phyloP scores from a whole-genome alignment of 1,140 invertebrate species.

The Musca domestica region DNA sequence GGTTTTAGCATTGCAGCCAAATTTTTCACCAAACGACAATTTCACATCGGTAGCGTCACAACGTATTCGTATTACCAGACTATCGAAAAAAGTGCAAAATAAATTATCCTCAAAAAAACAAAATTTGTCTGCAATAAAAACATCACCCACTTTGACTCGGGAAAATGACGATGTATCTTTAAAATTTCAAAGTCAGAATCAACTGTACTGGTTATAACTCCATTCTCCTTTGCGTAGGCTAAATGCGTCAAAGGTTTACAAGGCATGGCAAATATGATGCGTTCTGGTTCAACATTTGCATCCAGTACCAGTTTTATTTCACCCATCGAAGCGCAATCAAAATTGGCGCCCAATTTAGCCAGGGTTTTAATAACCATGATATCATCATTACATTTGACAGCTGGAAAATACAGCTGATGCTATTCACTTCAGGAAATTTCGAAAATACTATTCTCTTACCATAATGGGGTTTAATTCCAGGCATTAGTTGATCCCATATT shows the following conservation, averaged over 20 bases:
- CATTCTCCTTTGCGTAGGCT: conserved; percentile 73
- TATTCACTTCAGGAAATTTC: not conserved
- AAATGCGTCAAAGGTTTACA: conserved; percentile 93
- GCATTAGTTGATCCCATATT: conserved; percentile 80
- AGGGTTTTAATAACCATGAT: conserved; percentile 77
- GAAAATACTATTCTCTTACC: conserved; percentile 45
- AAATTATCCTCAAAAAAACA: not conserved
- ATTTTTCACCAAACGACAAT: conserved; percentile 92
- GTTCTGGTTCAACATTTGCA: conserved; percentile 72
- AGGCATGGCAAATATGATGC: conserved; percentile 97
- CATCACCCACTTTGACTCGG: conserved; percentile 72
- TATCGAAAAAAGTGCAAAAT: conserved; percentile 40
- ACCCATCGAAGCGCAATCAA: conserved; percentile 94
- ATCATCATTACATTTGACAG: conserved; percentile 96
- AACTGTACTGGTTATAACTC: conserved; percentile 88
- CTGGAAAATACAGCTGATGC: conserved; percentile 54
- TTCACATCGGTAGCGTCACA: conserved; percentile 84
- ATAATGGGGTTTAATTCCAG: conserved; percentile 90
- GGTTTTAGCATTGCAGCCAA: conserved; percentile 80
- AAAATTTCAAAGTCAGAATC: conserved; percentile 92
- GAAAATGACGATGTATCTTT: conserved; percentile 84
- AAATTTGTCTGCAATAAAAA: too few relatives aligned
- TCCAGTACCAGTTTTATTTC: conserved; percentile 75
- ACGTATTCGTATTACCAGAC: conserved; percentile 87
- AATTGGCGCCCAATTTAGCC: conserved; percentile 81